phyloP scores from a whole-genome alignment of 2,113 vertebrate species.

The Corythaixoides concolor region DNA sequence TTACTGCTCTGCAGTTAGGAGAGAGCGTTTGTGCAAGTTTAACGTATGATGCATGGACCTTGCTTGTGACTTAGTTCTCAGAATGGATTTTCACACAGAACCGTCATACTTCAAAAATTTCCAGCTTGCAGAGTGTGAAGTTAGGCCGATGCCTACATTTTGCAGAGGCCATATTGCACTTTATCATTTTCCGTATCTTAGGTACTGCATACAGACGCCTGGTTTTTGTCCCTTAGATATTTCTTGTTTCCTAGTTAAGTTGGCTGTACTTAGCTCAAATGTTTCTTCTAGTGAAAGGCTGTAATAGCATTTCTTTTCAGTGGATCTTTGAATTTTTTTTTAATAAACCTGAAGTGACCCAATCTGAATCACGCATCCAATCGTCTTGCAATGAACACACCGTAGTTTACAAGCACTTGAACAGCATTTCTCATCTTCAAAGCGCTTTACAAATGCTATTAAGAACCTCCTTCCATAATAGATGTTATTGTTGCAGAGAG shows the following conservation, averaged over 20 bases:
- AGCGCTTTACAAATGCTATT: conserved; percentile 2
- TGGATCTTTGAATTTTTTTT: neutral
- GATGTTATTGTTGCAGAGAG: neutral
- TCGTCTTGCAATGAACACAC: neutral
- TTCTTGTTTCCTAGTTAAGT: neutral
- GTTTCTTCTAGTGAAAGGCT: neutral
- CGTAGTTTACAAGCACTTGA: neutral
- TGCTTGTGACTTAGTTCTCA: conserved; percentile 6
- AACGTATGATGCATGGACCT: neutral
- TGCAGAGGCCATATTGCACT: neutral
- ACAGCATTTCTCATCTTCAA: neutral
- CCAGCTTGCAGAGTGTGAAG: neutral
- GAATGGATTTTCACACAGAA: conserved; percentile 3
- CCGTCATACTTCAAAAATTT: neutral
- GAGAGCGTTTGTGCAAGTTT: neutral
- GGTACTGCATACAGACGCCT: neutral
- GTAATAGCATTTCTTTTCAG: neutral
- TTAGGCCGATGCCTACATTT: neutral
- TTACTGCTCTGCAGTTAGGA: neutral
- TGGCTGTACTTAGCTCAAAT: neutral
- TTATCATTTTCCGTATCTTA: neutral
- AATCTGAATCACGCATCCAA: conserved; percentile 8
- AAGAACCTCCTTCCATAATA: neutral
- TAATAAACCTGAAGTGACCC: neutral
- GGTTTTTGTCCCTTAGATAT: neutral